These are phyloP conservation scores for Leptinotarsa defecta DNA, from an alignment of 1,140 invertebrate genomes.

Conservation along the genomic window DNA sequence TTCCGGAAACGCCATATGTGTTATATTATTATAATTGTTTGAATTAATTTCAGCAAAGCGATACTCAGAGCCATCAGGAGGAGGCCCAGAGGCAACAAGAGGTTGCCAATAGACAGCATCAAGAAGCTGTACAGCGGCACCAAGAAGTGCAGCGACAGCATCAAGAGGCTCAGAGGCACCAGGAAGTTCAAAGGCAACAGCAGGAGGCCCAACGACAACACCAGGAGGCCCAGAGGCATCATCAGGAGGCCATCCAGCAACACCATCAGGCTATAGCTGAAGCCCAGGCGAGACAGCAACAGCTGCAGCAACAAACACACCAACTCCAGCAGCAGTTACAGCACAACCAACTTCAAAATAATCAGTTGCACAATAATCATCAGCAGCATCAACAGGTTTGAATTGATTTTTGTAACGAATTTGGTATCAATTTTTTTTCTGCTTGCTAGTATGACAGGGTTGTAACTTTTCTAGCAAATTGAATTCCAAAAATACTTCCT, in stretches of 20 bases:
- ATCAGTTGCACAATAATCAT: conserved; percentile 42
- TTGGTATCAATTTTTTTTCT: too few relatives aligned
- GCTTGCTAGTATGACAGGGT: too few relatives aligned
- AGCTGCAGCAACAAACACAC: conserved; percentile 41
- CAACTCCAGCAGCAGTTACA: conserved; percentile 31
- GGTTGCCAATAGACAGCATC: conserved; percentile 47
- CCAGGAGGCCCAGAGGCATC: conserved; percentile 43
- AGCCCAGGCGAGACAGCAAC: conserved; percentile 42
- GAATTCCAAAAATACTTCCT: too few relatives aligned
- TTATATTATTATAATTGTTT: too few relatives aligned
- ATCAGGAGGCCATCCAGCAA: conserved; percentile 41
- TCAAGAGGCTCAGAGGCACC: conserved; percentile 51
- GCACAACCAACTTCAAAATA: conserved; percentile 38
- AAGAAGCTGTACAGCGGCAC: conserved; percentile 47
- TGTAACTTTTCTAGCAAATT: too few relatives aligned
- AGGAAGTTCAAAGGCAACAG: conserved; percentile 46
- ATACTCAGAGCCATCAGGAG: conserved; percentile 42
- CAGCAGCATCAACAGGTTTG: conserved; percentile 36
- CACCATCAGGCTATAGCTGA: conserved; percentile 48
- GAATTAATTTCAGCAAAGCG: conserved; percentile 39
- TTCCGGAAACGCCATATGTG: too few relatives aligned
- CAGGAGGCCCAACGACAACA: conserved; percentile 39
- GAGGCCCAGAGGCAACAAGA: conserved; percentile 48
- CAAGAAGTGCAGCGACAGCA: conserved; percentile 48
- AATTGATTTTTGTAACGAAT: too few relatives aligned